These are phyloP conservation scores for Atherinomorus stipes DNA, from an alignment of 2,113 vertebrate genomes.

Conservation along the genomic window DNA sequence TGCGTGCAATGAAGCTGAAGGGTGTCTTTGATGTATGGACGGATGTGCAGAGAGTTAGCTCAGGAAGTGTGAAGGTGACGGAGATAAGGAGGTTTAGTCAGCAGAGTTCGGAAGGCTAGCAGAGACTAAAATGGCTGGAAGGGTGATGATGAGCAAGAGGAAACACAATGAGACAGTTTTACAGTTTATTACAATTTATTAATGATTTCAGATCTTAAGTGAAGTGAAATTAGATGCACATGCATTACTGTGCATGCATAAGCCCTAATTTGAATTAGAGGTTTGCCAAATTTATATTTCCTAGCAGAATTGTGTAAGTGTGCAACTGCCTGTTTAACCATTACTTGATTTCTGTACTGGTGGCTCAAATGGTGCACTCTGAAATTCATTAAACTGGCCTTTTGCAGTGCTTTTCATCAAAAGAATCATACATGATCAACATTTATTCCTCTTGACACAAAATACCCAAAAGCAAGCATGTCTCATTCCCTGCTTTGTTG, in stretches of 20 bases:
- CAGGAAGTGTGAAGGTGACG: constrained; percentile 63
- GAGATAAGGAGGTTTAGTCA: constrained; percentile 54
- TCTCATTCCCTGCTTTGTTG: too few species aligned
- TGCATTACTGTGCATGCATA: background rate
- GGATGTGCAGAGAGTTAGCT: constrained; percentile 41
- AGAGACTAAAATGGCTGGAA: constrained; percentile 32
- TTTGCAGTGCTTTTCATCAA: background rate
- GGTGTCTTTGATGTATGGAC: constrained; percentile 29
- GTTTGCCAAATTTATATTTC: background rate
- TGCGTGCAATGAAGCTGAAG: constrained; percentile 20
- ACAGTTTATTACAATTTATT: background rate
- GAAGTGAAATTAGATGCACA: background rate
- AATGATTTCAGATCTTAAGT: too few species aligned
- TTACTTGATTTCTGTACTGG: background rate
- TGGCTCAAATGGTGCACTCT: background rate
- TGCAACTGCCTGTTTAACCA: background rate
- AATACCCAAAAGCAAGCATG: background rate
- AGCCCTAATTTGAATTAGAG: too few species aligned
- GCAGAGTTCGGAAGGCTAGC: constrained; percentile 42
- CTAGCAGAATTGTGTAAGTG: too few species aligned
- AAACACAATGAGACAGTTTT: background rate
- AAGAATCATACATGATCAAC: background rate
- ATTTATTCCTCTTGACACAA: background rate
- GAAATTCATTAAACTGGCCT: background rate
- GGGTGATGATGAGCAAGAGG: constrained; percentile 18